Evolutionary conservation across 2,113 vertebrate species (phyloP).

Genomic region (Strix uralensis): DNA sequence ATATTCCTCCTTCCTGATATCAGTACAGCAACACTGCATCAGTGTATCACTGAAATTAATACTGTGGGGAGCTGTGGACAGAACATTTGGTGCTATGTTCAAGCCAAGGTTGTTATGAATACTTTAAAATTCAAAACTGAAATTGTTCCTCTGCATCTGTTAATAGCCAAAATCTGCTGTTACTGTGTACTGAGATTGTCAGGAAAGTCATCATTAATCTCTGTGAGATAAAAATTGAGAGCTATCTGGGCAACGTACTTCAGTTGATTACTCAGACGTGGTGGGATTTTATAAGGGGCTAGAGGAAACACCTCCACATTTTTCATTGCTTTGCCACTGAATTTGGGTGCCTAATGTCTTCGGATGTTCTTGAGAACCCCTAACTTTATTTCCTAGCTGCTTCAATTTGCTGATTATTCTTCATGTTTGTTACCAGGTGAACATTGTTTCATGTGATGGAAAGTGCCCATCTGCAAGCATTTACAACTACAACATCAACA

Average conservation of each 20-base stretch:
- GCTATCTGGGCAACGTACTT: not conserved
- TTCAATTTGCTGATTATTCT: not conserved
- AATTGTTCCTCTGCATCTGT: not conserved
- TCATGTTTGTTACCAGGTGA: constrained; percentile 80
- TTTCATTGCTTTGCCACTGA: not conserved
- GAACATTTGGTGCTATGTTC: not conserved
- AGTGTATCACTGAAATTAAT: not conserved
- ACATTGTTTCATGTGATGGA: constrained; percentile 96
- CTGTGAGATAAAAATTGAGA: not conserved
- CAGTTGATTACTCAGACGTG: not conserved
- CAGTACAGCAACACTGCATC: not conserved
- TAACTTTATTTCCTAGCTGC: not conserved
- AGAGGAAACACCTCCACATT: not conserved
- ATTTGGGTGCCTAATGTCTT: not conserved
- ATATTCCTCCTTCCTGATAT: not conserved
- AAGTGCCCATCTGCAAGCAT: constrained; percentile 97
- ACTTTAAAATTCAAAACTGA: not conserved
- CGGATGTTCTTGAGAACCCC: not conserved
- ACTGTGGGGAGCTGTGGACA: not conserved
- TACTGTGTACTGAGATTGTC: not conserved
- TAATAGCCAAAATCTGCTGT: not conserved
- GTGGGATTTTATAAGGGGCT: not conserved
- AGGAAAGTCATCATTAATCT: not conserved
- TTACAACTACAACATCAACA: constrained; percentile 99
- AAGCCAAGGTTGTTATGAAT: not conserved